These are phyloP conservation scores for Leptopilina myrica DNA, from an alignment of 2,888 invertebrate species.

Conservation along the genomic window DNA sequence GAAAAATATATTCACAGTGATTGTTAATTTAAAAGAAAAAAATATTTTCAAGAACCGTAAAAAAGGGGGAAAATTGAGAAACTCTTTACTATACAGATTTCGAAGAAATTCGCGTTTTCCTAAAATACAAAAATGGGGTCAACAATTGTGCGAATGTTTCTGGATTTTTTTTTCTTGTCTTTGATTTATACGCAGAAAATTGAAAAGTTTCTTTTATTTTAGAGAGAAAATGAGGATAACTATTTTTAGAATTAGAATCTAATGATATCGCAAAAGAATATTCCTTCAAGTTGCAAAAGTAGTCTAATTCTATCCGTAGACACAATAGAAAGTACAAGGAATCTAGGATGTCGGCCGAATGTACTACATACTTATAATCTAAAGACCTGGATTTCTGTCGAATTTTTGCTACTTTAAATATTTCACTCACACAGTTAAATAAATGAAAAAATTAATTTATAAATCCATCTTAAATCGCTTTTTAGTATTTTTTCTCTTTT, in stretches of 20 bases:
- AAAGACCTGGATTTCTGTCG: constrained; percentile 65
- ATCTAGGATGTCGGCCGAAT: constrained; percentile 66
- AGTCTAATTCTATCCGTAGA: constrained; percentile 66
- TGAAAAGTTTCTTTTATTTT: constrained; percentile 18
- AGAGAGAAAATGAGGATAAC: constrained; percentile 25
- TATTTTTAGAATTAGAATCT: constrained; percentile 6
- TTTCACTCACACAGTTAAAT: no score
- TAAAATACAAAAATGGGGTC: background rate
- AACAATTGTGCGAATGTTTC: no score
- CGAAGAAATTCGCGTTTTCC: no score
- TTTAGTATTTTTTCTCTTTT: no score
- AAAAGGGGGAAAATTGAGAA: no score
- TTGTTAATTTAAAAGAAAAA: no score
- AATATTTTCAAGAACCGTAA: no score
- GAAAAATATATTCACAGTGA: no score
- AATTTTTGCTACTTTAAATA: constrained; percentile 52
- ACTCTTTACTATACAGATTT: no score
- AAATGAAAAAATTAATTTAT: no score
- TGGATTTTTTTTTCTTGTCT: background rate
- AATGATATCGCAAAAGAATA: constrained; percentile 17
- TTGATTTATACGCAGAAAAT: background rate
- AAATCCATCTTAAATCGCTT: no score
- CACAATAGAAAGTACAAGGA: constrained; percentile 71
- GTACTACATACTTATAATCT: constrained; percentile 50
- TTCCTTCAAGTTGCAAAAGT: constrained; percentile 55